Conservation (phyloP, 37 sponge, comb jelly and placozoan genomes). For the Agelas oroides region DNA sequence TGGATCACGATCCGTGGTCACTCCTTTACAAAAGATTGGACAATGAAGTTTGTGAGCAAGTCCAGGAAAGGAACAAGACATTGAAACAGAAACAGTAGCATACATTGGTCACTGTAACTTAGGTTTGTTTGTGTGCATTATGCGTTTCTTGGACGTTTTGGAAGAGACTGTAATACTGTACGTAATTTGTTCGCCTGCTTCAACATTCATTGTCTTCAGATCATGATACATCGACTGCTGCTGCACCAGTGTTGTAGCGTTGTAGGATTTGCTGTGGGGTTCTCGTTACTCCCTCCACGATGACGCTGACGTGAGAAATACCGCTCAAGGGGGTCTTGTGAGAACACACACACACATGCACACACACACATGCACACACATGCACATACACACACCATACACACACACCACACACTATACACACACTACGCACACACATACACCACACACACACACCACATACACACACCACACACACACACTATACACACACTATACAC, state of each 20-base stretch:
- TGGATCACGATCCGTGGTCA: constrained; percentile 48
- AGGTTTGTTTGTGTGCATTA: not conserved
- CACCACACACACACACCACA: too few species aligned
- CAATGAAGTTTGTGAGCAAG: too few species aligned
- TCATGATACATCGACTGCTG: constrained; percentile 37
- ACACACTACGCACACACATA: too few species aligned
- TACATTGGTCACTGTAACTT: too few species aligned
- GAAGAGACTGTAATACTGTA: constrained; percentile 4
- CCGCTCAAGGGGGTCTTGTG: constrained; percentile 38
- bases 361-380: too few species aligned
- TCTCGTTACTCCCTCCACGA: constrained; percentile 50
- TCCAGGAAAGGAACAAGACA: constrained; percentile 32
- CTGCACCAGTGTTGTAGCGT: constrained; percentile 34
- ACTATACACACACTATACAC: too few species aligned
- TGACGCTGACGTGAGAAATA: constrained; percentile 55
- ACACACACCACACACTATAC: constrained; percentile 34
- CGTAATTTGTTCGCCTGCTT: not conserved
- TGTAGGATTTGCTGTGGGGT: constrained; percentile 41
- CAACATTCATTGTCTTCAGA: constrained; percentile 44
- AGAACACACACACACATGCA: too few species aligned
- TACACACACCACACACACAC: too few species aligned
- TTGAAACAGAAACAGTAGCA: constrained; percentile 37
- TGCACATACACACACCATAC: too few species aligned
- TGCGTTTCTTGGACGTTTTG: constrained; percentile 18
- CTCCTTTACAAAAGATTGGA: constrained; percentile 43